Evolutionary conservation across 2,113 vertebrate species (phyloP).

Genomic region (Delphinapterus leucas): DNA sequence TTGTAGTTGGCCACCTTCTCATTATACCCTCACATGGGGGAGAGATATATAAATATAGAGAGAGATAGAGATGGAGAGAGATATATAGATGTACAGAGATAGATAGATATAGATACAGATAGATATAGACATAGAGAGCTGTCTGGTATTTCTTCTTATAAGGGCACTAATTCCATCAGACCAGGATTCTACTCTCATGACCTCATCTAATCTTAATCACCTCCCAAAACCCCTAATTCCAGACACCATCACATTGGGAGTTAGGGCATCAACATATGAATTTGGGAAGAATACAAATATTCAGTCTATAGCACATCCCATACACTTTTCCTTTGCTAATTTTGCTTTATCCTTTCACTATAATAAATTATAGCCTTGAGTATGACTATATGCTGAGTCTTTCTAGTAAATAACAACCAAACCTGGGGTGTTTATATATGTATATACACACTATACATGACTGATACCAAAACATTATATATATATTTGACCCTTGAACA

Average conservation of each 20-base stretch:
- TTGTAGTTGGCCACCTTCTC: background rate
- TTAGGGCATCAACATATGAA: background rate
- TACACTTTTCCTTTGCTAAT: background rate
- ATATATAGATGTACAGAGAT: background rate
- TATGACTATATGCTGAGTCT: background rate
- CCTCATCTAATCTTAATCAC: background rate
- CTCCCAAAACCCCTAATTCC: background rate
- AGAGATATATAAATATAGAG: rapidly evolving
- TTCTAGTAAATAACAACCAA: background rate
- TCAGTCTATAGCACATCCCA: background rate
- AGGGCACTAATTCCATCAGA: background rate
- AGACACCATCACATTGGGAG: background rate
- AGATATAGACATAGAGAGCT: background rate
- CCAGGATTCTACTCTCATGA: background rate
- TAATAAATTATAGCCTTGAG: background rate
- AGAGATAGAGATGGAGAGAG: background rate
- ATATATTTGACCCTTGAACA: background rate
- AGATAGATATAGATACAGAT: background rate
- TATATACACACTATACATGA: background rate
- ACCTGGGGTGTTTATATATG: background rate
- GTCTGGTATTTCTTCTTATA: background rate
- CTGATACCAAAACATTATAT: background rate
- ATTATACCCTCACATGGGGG: background rate
- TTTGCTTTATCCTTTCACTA: background rate
- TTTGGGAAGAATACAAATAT: background rate